A percentile compares a stretch with the other conserved stretches of the same genome.
Evolutionary conservation across 2,888 invertebrate species (phyloP).

Genomic region (Melipona beecheii): DNA sequence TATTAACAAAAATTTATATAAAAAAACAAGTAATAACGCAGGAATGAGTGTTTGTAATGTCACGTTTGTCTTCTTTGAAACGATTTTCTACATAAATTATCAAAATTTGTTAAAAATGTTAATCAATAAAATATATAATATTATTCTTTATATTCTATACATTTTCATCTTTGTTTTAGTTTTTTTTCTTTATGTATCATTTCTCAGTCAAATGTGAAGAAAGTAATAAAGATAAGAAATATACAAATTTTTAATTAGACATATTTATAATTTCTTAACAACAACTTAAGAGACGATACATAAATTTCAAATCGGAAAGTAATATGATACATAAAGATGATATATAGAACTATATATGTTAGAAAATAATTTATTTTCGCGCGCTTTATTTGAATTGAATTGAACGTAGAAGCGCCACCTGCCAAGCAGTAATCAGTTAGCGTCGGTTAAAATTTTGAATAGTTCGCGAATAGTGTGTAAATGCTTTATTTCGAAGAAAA

Average conservation of each 20-base stretch:
- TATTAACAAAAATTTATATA: not conserved
- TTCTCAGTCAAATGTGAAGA: not conserved
- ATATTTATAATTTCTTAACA: not conserved
- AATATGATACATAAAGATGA: not conserved
- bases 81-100: not conserved
- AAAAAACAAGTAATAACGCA: not conserved
- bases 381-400: not conserved
- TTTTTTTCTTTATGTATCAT: not conserved
- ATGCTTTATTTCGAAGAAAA: not conserved
- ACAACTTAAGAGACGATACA: not conserved
- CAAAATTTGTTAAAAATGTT: not conserved
- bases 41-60: not conserved
- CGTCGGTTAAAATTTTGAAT: slow-evolving; percentile 6
- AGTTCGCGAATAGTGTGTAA: not conserved
- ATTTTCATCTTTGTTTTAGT: not conserved
- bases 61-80: not conserved
- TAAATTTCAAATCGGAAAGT: not conserved
- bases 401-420: not conserved
- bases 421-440: not conserved
- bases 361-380: not conserved
- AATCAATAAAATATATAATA: not conserved
- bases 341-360: not conserved
- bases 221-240: not conserved
- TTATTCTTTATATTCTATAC: not conserved
- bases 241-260: not conserved